These are phyloP conservation scores for Anisognathus igniventris DNA, from an alignment of 2,797 vertebrate species.

Conservation along the genomic window DNA sequence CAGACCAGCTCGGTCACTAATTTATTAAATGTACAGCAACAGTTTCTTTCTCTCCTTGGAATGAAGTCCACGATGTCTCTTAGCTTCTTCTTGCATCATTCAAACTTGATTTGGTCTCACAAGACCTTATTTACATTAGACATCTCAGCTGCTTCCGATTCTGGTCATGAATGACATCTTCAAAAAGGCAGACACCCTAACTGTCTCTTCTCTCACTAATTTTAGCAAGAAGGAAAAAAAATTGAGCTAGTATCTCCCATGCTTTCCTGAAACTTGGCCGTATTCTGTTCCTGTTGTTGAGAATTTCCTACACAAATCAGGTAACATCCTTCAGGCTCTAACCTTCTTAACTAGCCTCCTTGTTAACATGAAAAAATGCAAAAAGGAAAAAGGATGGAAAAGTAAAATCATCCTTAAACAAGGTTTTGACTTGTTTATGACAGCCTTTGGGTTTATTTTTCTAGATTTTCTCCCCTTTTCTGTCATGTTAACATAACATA, in stretches of 20 bases:
- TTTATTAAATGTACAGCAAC: neutral
- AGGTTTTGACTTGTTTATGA: neutral
- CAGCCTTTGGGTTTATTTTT: neutral
- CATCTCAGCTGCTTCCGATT: neutral
- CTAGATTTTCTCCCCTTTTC: neutral
- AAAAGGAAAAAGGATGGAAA: neutral
- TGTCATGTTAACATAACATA: neutral
- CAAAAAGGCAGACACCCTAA: neutral
- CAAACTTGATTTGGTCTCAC: neutral
- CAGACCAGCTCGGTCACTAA: neutral
- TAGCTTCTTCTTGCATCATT: neutral
- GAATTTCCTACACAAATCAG: neutral
- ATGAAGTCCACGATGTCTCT: neutral
- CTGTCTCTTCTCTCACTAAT: neutral
- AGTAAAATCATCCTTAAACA: neutral
- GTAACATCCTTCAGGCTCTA: neutral
- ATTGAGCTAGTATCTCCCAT: neutral
- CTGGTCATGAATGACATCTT: neutral
- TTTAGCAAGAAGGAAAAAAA: neutral
- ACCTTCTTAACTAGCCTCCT: neutral
- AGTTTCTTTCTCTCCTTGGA: neutral
- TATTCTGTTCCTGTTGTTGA: neutral
- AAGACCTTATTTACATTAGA: neutral
- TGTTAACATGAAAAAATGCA: neutral
- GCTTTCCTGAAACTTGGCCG: neutral